Conservation (phyloP, 2,797 vertebrate species). For the Cirrhinus molitorella region DNA sequence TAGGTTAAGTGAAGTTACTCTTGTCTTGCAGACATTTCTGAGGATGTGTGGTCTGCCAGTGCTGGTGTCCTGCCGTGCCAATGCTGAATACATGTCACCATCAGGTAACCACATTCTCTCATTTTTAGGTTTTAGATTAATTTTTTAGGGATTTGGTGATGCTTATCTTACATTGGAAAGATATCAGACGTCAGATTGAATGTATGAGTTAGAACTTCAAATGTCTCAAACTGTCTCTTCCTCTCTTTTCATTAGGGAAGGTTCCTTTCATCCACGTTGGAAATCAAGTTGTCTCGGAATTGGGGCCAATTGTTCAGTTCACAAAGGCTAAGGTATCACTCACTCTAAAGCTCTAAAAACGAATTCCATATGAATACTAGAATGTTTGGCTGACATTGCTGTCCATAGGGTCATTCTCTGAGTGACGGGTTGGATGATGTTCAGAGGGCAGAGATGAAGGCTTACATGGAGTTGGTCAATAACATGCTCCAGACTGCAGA, state of each 20-base stretch:
- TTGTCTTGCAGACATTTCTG: conserved; percentile 86
- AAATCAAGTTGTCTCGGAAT: conserved; percentile 97
- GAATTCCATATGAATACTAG: not conserved
- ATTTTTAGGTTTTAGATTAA: not conserved
- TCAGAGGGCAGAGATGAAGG: conserved; percentile 98
- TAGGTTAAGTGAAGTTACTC: not conserved
- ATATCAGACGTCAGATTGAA: not conserved
- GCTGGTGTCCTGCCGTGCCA: conserved; percentile 88
- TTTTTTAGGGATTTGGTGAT: not conserved
- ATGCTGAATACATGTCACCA: conserved; percentile 97
- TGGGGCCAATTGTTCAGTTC: conserved; percentile 95
- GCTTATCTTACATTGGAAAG: not conserved
- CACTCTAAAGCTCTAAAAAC: not conserved
- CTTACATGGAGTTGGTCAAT: conserved; percentile 99
- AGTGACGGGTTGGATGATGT: conserved; percentile 94
- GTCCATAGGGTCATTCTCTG: conserved; percentile 91
- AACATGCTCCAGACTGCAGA: conserved; percentile 97
- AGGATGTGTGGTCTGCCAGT: conserved; percentile 94
- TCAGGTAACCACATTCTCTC: conserved; percentile 83
- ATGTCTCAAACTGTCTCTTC: not conserved
- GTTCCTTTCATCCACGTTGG: conserved; percentile 97
- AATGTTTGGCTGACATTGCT: not conserved
- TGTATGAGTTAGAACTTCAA: not conserved
- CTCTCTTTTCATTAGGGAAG: conserved; percentile 81
- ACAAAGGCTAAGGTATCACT: conserved; percentile 92